Base-by-base conservation (phyloP, 2,113 vertebrate genomes). In the Phainopepla nitens region DNA sequence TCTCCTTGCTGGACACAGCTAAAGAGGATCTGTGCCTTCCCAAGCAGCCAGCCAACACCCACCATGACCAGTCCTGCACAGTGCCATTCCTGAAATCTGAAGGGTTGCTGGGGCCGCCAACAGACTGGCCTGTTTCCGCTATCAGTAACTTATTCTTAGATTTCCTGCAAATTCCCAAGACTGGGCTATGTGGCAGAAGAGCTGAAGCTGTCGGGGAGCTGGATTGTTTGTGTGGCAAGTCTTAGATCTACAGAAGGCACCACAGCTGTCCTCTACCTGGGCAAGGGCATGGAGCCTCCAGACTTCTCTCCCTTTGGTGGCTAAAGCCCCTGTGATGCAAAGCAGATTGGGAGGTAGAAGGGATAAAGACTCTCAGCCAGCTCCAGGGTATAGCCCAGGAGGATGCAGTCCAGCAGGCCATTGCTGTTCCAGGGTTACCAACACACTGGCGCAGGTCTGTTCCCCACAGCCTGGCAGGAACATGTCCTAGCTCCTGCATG, bases 401-500 rank as follows among this genome's bases (percentile, higher is more conserved):
- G 24, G 47, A 27, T 42, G 50, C n/a, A 51, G 10, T 22, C 27
- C 20, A 61, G 42, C 5, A 33, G 41, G 18, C 49, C 23, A 28
- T 13, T 13, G 19, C 21, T 39, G 4, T 31, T 68, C 42, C 50
- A 45, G 23, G 29, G 24, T 57, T 25, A 33, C 1, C 4, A 2
- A 21, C 24, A 57, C 17, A 8, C 3, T 18, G 15, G 35, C n/a
- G 36, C 4, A 23, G 7, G 8, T 49, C 50, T 44, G n/a, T 3
- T 81, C 25, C 28, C 18, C n/a, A 44, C 35, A 73, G 42, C 42
- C 27, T n/a, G 44, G 21, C 21, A 62, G 49, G 19, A 84, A 76
- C 1, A 0, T 0, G 0, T 42, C 50, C 56, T 6, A 68, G 10
- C 25, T 81, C 20, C 62, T 42, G 33, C 0, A 0, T 1, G 0